These are phyloP conservation scores for Seira ritae DNA, from an alignment of 2,888 invertebrate genomes.

Conservation along the genomic window DNA sequence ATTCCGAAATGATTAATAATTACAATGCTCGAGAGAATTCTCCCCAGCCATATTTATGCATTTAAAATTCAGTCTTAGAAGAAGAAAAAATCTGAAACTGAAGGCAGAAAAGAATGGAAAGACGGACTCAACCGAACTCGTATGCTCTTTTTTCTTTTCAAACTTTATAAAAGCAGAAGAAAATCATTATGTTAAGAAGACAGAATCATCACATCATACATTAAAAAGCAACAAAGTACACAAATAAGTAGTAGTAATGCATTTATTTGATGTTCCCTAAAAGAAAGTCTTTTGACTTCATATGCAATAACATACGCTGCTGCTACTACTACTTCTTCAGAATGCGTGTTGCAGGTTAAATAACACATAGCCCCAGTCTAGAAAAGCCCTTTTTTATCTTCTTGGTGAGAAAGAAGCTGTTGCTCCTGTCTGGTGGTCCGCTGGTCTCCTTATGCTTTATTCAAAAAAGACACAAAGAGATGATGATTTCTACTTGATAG, in stretches of 20 bases:
- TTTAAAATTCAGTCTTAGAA: constrained; percentile 8
- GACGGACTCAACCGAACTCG: neutral
- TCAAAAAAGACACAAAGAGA: neutral
- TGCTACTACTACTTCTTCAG: neutral
- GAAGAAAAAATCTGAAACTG: constrained; percentile 3
- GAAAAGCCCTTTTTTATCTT: neutral
- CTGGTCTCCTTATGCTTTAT: neutral
- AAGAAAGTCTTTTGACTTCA: constrained; percentile 1
- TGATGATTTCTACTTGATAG: neutral
- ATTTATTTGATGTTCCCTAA: neutral
- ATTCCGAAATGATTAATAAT: constrained; percentile 64
- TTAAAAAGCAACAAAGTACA: neutral
- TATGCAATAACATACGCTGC: neutral
- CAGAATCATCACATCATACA: constrained; percentile 18
- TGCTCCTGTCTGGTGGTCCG: neutral
- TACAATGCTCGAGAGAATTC: constrained; percentile 57
- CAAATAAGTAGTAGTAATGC: neutral
- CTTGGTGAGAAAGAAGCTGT: neutral
- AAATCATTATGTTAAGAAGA: constrained; percentile 33
- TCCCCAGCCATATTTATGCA: constrained; percentile 27
- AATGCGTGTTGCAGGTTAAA: neutral
- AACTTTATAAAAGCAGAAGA: constrained; percentile 1
- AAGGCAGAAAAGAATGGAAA: constrained; percentile 2
- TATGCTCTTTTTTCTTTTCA: neutral
- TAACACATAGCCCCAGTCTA: constrained; percentile 13